Evolutionary conservation across 2,113 vertebrate genomes (phyloP).

Genomic region (Cheilinus undulatus): DNA sequence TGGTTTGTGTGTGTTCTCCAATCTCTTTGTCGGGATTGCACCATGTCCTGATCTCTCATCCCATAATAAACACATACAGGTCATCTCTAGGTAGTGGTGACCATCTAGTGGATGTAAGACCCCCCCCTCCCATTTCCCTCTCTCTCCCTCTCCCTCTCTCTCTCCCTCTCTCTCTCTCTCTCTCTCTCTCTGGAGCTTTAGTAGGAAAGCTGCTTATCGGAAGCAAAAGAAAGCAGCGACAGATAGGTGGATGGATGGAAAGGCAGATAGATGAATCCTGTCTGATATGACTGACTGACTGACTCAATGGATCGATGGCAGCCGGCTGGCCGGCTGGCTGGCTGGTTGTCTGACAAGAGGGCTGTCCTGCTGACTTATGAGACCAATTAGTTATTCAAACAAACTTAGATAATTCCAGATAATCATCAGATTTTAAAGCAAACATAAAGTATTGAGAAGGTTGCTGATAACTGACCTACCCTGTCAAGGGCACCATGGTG

Average conservation of each 20-base stretch:
- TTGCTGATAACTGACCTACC: not conserved
- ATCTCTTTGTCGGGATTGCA: slow-evolving; percentile 68
- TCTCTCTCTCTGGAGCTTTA: slow-evolving; percentile 70
- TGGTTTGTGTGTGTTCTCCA: slow-evolving; percentile 44
- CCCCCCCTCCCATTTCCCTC: slow-evolving; percentile 29
- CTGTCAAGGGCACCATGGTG: not conserved
- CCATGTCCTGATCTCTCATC: slow-evolving; percentile 69
- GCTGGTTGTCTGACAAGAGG: slow-evolving; percentile 42
- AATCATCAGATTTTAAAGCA: slow-evolving; percentile 16
- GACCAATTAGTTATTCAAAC: slow-evolving; percentile 15
- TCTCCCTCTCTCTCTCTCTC: slow-evolving; percentile 49
- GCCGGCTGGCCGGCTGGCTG: slow-evolving; percentile 28
- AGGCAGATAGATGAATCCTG: slow-evolving; percentile 73
- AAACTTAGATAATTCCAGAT: slow-evolving; percentile 25
- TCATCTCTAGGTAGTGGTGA: slow-evolving; percentile 66
- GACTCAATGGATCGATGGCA: slow-evolving; percentile 57
- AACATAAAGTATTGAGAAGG: not conserved
- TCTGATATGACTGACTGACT: slow-evolving; percentile 71
- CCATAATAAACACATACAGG: slow-evolving; percentile 73
- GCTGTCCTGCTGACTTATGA: slow-evolving; percentile 35
- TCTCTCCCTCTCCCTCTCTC: slow-evolving; percentile 22
- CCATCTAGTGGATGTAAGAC: slow-evolving; percentile 69
- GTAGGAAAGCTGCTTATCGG: slow-evolving; percentile 77
- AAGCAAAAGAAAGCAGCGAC: slow-evolving; percentile 67
- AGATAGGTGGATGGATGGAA: slow-evolving; percentile 70